phyloP scores from a whole-genome alignment of 92 coral and sea anemone genomes.

The Plumapathes pennacea region DNA sequence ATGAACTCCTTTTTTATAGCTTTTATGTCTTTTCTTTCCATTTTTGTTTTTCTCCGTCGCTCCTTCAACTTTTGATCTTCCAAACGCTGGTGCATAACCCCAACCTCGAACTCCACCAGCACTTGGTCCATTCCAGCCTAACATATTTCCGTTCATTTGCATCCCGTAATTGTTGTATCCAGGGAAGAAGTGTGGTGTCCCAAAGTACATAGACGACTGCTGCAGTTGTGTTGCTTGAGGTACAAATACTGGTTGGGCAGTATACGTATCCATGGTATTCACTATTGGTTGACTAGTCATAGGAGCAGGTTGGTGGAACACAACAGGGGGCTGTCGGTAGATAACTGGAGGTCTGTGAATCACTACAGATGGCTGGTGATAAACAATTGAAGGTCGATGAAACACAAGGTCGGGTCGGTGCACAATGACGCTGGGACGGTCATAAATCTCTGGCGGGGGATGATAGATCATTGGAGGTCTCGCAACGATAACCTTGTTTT shows the following conservation, averaged over 20 bases:
- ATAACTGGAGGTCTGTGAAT: conserved; percentile 93
- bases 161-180: conserved; percentile 69
- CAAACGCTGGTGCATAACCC: conserved; percentile 29
- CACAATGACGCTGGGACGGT: conserved; percentile 83
- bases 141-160: conserved; percentile 53
- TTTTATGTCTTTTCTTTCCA: neutral
- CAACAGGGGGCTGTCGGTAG: conserved; percentile 89
- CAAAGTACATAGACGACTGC: conserved; percentile 75
- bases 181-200: conserved; percentile 89
- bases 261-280: conserved; percentile 77
- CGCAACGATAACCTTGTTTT: conserved; percentile 82
- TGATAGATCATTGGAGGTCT: conserved; percentile 95
- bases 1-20: conserved; percentile 12
- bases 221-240: conserved; percentile 63
- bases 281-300: conserved; percentile 78
- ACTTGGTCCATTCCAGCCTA: conserved; percentile 19
- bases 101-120: conserved; percentile 3
- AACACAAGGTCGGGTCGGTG: conserved; percentile 93
- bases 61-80: conserved; percentile 72
- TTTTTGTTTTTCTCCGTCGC: conserved; percentile 7
- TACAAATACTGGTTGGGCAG: conserved; percentile 69
- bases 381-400: conserved; percentile 92
- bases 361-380: conserved; percentile 93
- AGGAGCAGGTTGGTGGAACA: conserved; percentile 97
- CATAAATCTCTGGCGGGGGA: conserved; percentile 97